Conservation (phyloP, 2,888 invertebrate genomes). For the Drosophila limbata region DNA sequence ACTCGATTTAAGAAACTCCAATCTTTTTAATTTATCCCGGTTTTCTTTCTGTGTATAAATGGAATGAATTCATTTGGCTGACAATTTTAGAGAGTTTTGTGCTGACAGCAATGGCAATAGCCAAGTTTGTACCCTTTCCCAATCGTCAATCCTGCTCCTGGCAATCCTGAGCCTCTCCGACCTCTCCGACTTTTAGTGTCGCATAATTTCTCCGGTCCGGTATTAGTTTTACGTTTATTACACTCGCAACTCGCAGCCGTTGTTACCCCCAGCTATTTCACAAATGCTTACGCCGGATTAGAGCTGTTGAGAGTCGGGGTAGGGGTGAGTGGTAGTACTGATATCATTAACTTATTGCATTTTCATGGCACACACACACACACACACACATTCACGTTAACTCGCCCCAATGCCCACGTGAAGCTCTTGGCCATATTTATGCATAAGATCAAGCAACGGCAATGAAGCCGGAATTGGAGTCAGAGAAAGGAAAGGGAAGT, state of each 20-base stretch:
- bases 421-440: conserved; percentile 63
- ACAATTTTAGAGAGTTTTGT: conserved; percentile 49
- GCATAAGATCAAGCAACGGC: conserved; percentile 66
- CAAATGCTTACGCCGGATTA: conserved; percentile 44
- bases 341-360: conserved; percentile 81
- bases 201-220: conserved; percentile 60
- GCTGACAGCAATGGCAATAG: background rate
- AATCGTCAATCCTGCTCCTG: conserved; percentile 1
- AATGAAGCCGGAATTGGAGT: background rate
- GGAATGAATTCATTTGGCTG: conserved; percentile 15
- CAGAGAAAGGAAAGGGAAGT: conserved; percentile 2
- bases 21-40: too few relatives aligned
- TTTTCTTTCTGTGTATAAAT: background rate
- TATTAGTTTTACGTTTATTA: conserved; percentile 71
- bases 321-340: conserved; percentile 21
- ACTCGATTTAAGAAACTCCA: too few relatives aligned
- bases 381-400: conserved; percentile 34
- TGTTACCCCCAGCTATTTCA: conserved; percentile 14
- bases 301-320: background rate
- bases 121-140: conserved; percentile 12
- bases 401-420: conserved; percentile 20
- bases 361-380: conserved; percentile 58
- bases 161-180: background rate
- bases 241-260: conserved; percentile 15
- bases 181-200: conserved; percentile 55